Evolutionary conservation across 2,888 invertebrate genomes (phyloP).

Genomic region (Drosophila differens): DNA sequence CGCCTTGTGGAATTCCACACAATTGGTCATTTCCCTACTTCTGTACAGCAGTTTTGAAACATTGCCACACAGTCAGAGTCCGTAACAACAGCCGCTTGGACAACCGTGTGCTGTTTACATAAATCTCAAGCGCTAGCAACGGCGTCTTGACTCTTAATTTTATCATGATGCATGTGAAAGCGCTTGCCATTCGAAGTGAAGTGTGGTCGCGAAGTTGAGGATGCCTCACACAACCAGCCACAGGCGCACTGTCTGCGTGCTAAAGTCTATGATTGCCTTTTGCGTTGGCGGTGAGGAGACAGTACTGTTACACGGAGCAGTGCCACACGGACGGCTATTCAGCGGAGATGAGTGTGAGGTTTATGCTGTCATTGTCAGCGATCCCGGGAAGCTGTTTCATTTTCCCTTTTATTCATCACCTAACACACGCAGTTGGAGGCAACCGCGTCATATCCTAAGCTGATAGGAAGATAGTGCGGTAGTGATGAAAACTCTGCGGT

Average conservation of each 20-base stretch:
- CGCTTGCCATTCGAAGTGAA: slow-evolving; percentile 28
- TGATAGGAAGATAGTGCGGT: slow-evolving; percentile 8
- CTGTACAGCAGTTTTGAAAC: slow-evolving; percentile 39
- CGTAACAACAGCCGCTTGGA: slow-evolving; percentile 24
- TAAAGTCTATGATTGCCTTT: slow-evolving; percentile 25
- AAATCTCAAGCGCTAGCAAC: slow-evolving; percentile 53
- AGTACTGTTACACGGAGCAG: slow-evolving; percentile 18
- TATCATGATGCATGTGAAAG: slow-evolving; percentile 56
- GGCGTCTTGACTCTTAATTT: slow-evolving; percentile 43
- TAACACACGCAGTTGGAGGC: slow-evolving; percentile 64
- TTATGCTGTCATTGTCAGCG: slow-evolving; percentile 34
- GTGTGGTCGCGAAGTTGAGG: slow-evolving; percentile 22
- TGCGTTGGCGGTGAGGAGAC: slow-evolving; percentile 21
- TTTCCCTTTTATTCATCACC: slow-evolving; percentile 22
- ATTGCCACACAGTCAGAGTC: slow-evolving; percentile 33
- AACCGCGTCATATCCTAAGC: slow-evolving; percentile 55
- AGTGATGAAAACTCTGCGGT: slow-evolving; percentile 40
- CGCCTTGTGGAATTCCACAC: slow-evolving; percentile 67
- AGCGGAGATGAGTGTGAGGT: slow-evolving; percentile 28
- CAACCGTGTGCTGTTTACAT: slow-evolving; percentile 49
- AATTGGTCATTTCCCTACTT: slow-evolving; percentile 56
- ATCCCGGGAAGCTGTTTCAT: slow-evolving; percentile 36
- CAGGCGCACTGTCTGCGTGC: slow-evolving; percentile 6
- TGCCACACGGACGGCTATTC: slow-evolving; percentile 54
- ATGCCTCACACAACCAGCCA: slow-evolving; percentile 21